These are phyloP conservation scores for Lineus longissimus DNA, from an alignment of 1,140 invertebrate species.

Conservation along the genomic window DNA sequence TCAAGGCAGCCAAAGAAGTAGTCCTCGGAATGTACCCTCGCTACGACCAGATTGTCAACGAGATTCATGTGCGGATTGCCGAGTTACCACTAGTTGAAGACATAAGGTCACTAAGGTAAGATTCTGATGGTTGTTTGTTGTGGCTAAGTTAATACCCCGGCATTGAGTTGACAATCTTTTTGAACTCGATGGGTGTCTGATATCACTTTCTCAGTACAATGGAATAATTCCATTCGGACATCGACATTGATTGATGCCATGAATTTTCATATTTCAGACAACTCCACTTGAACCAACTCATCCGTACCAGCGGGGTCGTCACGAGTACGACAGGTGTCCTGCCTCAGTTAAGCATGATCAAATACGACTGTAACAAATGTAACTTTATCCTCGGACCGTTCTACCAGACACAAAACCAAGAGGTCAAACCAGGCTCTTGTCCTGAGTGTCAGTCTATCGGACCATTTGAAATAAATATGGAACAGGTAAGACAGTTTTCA, in stretches of 20 bases:
- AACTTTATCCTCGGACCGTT: slow-evolving; percentile 93
- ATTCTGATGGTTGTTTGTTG: background rate
- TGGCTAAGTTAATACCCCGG: background rate
- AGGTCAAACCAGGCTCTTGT: slow-evolving; percentile 93
- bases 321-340: slow-evolving; percentile 92
- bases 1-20: slow-evolving; percentile 76
- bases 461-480: slow-evolving; percentile 75
- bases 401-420: slow-evolving; percentile 83
- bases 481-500: slow-evolving; percentile 67
- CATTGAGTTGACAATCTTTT: background rate
- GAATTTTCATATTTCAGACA: too few relatives aligned
- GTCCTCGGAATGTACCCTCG: slow-evolving; percentile 93
- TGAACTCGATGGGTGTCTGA: background rate
- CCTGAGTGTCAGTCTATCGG: slow-evolving; percentile 96
- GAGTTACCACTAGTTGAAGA: slow-evolving; percentile 95
- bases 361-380: slow-evolving; percentile 97
- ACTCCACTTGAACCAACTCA: slow-evolving; percentile 89
- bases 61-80: slow-evolving; percentile 85
- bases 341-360: slow-evolving; percentile 91
- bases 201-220: too few relatives aligned
- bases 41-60: slow-evolving; percentile 88
- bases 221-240: too few relatives aligned
- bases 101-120: slow-evolving; percentile 79
- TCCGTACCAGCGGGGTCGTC: slow-evolving; percentile 91
- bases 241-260: too few relatives aligned